Conservation (phyloP, 2,113 vertebrate genomes). For the Eidolon helvum region DNA sequence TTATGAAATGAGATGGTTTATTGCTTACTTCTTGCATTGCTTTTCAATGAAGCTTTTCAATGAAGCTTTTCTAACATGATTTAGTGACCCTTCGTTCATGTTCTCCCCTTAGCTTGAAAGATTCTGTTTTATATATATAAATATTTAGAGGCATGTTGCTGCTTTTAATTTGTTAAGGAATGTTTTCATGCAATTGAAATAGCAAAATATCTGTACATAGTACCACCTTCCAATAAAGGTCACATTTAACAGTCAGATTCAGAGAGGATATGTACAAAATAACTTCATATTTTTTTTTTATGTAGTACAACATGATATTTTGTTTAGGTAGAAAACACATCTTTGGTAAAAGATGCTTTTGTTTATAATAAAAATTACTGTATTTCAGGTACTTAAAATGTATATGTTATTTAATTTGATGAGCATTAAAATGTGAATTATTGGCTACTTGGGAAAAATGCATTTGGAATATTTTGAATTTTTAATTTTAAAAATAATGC, state of each 20-base stretch:
- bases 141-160: constrained; percentile 35
- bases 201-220: constrained; percentile 65
- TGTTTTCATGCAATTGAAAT: constrained; percentile 63
- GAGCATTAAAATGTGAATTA: background rate
- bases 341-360: constrained; percentile 23
- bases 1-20: background rate
- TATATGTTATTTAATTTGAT: background rate
- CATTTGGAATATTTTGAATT: background rate
- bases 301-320: background rate
- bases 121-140: background rate
- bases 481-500: background rate
- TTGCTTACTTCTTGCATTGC: background rate
- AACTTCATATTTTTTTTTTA: background rate
- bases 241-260: constrained; percentile 51
- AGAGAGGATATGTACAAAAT: background rate
- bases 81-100: background rate
- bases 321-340: background rate
- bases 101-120: background rate
- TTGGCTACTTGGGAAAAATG: background rate
- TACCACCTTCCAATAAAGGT: constrained; percentile 58
- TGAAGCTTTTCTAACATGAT: background rate
- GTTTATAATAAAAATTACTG: background rate
- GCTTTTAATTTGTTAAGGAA: constrained; percentile 59
- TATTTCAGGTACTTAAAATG: background rate
- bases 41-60: background rate